These are phyloP conservation scores for Hippocampus mohnikei DNA, from an alignment of 2,113 vertebrate species.

Conservation along the genomic window DNA sequence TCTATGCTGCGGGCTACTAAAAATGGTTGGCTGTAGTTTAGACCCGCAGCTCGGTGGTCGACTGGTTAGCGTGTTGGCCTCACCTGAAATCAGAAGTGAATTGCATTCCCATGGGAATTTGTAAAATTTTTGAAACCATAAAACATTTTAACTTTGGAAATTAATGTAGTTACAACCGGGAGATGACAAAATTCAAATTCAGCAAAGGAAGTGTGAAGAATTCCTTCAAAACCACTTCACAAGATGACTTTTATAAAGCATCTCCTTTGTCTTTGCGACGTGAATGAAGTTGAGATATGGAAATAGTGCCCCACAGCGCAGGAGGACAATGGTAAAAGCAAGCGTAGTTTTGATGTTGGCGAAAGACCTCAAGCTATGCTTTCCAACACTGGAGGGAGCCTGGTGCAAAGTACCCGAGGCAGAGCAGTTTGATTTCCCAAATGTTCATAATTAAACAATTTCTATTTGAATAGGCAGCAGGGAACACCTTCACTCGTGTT, in stretches of 20 bases:
- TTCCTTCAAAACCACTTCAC: not conserved
- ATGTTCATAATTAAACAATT: conserved; percentile 90
- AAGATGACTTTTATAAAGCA: not conserved
- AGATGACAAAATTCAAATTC: no score
- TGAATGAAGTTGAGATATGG: conserved; percentile 42
- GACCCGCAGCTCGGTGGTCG: no score
- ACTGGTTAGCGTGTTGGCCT: no score
- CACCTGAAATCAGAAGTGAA: no score
- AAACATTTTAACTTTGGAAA: no score
- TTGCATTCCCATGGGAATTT: no score
- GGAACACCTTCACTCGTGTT: conserved; percentile 87
- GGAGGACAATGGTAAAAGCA: conserved; percentile 41
- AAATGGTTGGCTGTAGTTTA: no score
- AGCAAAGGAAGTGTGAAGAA: no score
- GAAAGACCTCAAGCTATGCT: conserved; percentile 70
- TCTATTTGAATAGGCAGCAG: conserved; percentile 90
- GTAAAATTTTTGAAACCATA: no score
- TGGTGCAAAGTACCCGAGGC: conserved; percentile 72
- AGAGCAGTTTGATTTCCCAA: conserved; percentile 87
- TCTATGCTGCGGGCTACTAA: no score
- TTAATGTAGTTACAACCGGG: no score
- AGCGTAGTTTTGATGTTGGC: conserved; percentile 62
- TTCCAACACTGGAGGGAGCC: conserved; percentile 73
- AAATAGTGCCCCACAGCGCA: conserved; percentile 25
- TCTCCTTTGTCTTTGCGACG: conserved; percentile 22